Base-by-base conservation (phyloP, 1,140 invertebrate genomes). In the Pteromalus puparum region DNA sequence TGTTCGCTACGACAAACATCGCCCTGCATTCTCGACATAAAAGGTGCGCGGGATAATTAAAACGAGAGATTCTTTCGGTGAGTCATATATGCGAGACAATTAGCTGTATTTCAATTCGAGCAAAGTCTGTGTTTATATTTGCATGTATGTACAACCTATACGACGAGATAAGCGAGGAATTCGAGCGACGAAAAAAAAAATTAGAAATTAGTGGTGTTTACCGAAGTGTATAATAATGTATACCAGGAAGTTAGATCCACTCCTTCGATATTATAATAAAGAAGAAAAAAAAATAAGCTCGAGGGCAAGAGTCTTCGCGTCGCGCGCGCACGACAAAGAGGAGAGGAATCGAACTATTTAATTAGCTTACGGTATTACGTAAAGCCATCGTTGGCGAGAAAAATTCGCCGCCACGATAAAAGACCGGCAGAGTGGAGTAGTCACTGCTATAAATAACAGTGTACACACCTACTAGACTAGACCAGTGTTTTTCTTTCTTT, bases 391-490 rank as follows among this genome's bases (percentile, higher is more conserved):
- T 61, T 7, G 48, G n/a, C 42, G 46, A 28, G 28, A 67, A 79
- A 67, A 18, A 67, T 79, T 67, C 30, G 53, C 28, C 46, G 76
- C 46, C 46, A 13, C 46, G 53, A 67, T 79, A 79, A 67, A 61
- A 61, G 53, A 61, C 53, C 53, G 18, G 53, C 53, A 21, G 21
- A n/a, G 30, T 24, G 21, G 24, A n/a, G 28, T 74, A 84, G 84
- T 85, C 86, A 84, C 42, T 82, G 74, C 86, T 87, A 85, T 87
- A 87, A 87, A 87, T 87, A 87, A 67, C 86, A 26, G 38, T 38
- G 68, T 26, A 74, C 68, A 48, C 65, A 81, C n/a, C 65, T 61
- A 61, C 18, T 61, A 61, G 53, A 61, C 53, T 48, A 13, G 46
- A 18, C 46, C 53, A 1, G 21, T n/a, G 6, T 80, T 67, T 81